These are phyloP conservation scores for Trichogramma pretiosum DNA, from an alignment of 1,140 invertebrate species.

Conservation along the genomic window DNA sequence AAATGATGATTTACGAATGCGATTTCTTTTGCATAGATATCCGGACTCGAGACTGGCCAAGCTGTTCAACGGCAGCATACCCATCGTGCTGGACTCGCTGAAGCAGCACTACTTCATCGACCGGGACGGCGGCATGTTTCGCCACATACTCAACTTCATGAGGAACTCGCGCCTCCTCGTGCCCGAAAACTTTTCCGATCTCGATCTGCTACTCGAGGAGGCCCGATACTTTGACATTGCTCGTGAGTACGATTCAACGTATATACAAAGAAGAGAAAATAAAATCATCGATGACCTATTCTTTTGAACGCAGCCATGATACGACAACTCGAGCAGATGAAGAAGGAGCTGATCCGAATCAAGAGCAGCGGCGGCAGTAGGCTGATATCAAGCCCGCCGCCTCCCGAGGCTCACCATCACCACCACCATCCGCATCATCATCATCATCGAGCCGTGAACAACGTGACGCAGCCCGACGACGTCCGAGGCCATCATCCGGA, in stretches of 20 bases:
- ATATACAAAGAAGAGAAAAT: neutral
- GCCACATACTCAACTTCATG: slow-evolving; percentile 93
- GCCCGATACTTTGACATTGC: slow-evolving; percentile 86
- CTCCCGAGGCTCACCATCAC: slow-evolving; percentile 20
- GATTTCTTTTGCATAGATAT: too few species aligned
- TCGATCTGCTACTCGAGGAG: slow-evolving; percentile 87
- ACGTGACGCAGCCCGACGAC: slow-evolving; percentile 7
- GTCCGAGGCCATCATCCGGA: slow-evolving; percentile 26
- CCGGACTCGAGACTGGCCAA: slow-evolving; percentile 85
- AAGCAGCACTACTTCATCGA: slow-evolving; percentile 99
- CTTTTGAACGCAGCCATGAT: slow-evolving; percentile 55
- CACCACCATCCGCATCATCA: slow-evolving; percentile 5
- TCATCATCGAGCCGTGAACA: slow-evolving; percentile 12
- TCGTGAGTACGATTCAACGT: slow-evolving; percentile 52
- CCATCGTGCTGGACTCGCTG: slow-evolving; percentile 89
- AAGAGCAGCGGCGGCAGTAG: slow-evolving; percentile 49
- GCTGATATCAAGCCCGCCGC: slow-evolving; percentile 29
- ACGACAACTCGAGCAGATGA: slow-evolving; percentile 65
- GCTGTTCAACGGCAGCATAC: slow-evolving; percentile 93
- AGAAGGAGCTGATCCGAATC: slow-evolving; percentile 58
- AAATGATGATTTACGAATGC: too few species aligned
- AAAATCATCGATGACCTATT: too few species aligned
- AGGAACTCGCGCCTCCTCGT: slow-evolving; percentile 79
- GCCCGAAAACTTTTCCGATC: slow-evolving; percentile 77
- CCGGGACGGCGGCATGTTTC: slow-evolving; percentile 89